Conservation (phyloP, 2,888 invertebrate species). For the Horisme vitalbata region DNA sequence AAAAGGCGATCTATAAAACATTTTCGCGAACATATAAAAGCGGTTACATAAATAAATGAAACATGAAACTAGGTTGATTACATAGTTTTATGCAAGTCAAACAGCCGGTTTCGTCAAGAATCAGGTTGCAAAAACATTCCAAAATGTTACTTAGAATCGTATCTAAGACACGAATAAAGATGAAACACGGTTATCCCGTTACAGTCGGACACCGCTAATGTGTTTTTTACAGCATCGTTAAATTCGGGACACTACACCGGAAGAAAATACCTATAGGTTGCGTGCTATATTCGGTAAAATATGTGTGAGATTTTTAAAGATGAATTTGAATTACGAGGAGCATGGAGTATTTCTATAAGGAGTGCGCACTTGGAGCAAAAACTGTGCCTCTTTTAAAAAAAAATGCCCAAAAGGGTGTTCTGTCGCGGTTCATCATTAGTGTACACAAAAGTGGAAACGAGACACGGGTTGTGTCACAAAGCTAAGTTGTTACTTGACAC, state of each 20-base stretch:
- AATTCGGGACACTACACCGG: slow-evolving; percentile 27
- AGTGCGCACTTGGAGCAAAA: too few species aligned
- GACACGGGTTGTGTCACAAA: too few species aligned
- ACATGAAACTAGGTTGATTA: slow-evolving; percentile 35
- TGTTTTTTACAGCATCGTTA: slow-evolving; percentile 25
- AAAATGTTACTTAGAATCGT: slow-evolving; percentile 50
- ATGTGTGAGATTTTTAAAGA: too few species aligned
- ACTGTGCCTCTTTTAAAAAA: too few species aligned
- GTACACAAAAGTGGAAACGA: too few species aligned
- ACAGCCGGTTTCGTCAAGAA: slow-evolving; percentile 22
- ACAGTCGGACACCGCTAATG: slow-evolving; percentile 34
- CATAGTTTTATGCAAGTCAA: slow-evolving; percentile 32
- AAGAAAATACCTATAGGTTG: slow-evolving; percentile 24
- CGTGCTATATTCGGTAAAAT: slow-evolving; percentile 7
- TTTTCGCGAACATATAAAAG: slow-evolving; percentile 30
- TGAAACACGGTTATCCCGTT: slow-evolving; percentile 66
- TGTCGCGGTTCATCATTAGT: too few species aligned
- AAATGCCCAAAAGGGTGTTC: too few species aligned
- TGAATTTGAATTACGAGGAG: too few species aligned
- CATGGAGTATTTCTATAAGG: too few species aligned
- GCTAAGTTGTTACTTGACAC: too few species aligned
- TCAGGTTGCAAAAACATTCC: slow-evolving; percentile 57
- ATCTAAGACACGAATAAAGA: slow-evolving; percentile 56
- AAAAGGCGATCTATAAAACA: slow-evolving; percentile 22
- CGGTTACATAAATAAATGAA: slow-evolving; percentile 29